Evolutionary conservation across 2,113 vertebrate genomes (phyloP).

Genomic region (Chloebia gouldiae): DNA sequence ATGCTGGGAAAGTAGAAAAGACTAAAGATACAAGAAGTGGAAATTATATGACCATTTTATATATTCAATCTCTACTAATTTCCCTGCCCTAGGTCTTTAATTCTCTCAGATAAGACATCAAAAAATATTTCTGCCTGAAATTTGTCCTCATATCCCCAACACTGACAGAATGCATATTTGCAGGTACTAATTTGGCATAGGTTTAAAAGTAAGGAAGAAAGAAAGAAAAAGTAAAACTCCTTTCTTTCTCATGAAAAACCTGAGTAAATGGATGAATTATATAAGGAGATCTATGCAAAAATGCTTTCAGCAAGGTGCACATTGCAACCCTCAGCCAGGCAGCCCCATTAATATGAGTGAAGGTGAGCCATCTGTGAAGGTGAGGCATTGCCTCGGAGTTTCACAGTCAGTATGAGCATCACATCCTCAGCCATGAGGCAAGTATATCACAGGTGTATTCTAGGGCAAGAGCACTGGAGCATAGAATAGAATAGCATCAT

Average conservation of each 20-base stretch:
- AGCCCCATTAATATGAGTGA: conserved; percentile 2
- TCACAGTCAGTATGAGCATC: background rate
- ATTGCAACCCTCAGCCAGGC: background rate
- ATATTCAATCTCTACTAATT: background rate
- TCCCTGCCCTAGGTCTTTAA: background rate
- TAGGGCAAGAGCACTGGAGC: background rate
- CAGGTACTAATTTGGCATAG: background rate
- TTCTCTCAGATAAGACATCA: background rate
- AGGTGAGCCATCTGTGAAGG: conserved; percentile 3
- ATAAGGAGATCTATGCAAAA: background rate
- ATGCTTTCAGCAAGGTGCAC: background rate
- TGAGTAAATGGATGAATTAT: background rate
- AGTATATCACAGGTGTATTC: conserved; percentile 14
- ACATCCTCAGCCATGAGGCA: conserved; percentile 42
- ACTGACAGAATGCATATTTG: background rate
- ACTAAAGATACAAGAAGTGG: background rate
- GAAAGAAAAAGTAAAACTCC: rapidly evolving
- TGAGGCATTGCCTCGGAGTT: conserved; percentile 1
- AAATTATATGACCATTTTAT: background rate
- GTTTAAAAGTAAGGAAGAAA: background rate
- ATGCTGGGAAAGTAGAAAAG: background rate
- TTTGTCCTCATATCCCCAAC: background rate
- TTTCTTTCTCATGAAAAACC: background rate
- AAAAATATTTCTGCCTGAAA: background rate
- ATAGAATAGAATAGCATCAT: background rate